Evolutionary conservation across 2,113 vertebrate species (phyloP).

Genomic region (Brachypteracias leptosomus): DNA sequence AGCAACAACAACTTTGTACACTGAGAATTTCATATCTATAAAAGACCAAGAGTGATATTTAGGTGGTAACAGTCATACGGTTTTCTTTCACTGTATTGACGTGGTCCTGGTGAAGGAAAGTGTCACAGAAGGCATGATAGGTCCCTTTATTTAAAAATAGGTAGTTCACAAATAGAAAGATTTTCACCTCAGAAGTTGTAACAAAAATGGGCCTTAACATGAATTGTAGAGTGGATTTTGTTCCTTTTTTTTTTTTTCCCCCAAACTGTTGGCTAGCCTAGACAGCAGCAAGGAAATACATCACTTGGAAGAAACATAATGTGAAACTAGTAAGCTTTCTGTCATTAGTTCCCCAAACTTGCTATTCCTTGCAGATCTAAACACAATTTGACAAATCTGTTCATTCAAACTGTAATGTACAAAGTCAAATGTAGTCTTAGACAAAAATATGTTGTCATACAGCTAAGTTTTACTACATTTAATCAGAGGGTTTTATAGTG

Average conservation of each 20-base stretch:
- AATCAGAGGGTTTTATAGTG: background rate
- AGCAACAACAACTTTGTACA: background rate
- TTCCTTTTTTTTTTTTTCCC: fast-evolving
- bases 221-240: background rate
- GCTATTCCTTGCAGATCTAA: background rate
- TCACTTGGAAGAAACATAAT: background rate
- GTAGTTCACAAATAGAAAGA: background rate
- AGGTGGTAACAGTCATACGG: background rate
- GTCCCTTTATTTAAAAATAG: background rate
- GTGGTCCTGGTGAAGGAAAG: background rate
- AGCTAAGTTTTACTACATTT: background rate
- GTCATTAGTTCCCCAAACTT: background rate
- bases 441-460: background rate
- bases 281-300: background rate
- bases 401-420: background rate
- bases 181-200: background rate
- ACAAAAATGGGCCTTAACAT: background rate
- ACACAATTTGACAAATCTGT: background rate
- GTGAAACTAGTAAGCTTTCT: background rate
- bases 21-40: background rate
- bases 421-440: background rate
- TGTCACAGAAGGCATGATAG: background rate
- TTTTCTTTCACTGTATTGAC: background rate
- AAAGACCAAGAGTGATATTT: background rate
- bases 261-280: background rate